Percentiles rank a stretch among this genome's conserved stretches.
Evolutionary conservation across 2,797 vertebrate genomes (phyloP).

Genomic region (Karalla daura): DNA sequence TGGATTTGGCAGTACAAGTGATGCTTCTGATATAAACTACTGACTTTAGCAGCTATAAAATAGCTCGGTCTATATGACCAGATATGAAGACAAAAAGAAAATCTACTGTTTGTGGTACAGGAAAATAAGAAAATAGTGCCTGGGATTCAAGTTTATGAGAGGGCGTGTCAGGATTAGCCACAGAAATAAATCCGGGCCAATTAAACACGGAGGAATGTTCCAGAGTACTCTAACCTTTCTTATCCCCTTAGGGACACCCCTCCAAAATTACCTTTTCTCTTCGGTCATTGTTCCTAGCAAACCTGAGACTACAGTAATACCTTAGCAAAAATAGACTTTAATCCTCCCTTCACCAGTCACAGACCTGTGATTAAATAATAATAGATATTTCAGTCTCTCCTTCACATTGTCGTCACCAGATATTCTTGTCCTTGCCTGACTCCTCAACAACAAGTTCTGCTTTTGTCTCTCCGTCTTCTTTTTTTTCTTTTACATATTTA

Average conservation of each 20-base stretch:
- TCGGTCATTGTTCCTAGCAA: slow-evolving; percentile 69
- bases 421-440: slow-evolving; percentile 43
- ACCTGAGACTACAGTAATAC: slow-evolving; percentile 69
- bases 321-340: slow-evolving; percentile 76
- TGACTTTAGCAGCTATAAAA: not conserved
- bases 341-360: slow-evolving; percentile 63
- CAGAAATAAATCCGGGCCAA: slow-evolving; percentile 50
- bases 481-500: slow-evolving; percentile 44
- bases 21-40: not conserved
- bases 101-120: not conserved
- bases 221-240: slow-evolving; percentile 56
- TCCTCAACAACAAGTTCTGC: slow-evolving; percentile 44
- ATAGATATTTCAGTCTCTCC: slow-evolving; percentile 63
- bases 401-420: slow-evolving; percentile 42
- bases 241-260: slow-evolving; percentile 43
- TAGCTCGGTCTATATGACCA: not conserved
- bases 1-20: not conserved
- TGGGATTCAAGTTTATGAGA: slow-evolving; percentile 7
- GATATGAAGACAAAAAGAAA: not conserved
- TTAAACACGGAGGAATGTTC: slow-evolving; percentile 63
- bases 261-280: slow-evolving; percentile 71
- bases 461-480: not conserved
- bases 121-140: not conserved
- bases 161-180: slow-evolving; percentile 48
- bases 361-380: slow-evolving; percentile 76